Base-by-base conservation (phyloP, 2,888 invertebrate genomes). In the Marronus borbonicus region DNA sequence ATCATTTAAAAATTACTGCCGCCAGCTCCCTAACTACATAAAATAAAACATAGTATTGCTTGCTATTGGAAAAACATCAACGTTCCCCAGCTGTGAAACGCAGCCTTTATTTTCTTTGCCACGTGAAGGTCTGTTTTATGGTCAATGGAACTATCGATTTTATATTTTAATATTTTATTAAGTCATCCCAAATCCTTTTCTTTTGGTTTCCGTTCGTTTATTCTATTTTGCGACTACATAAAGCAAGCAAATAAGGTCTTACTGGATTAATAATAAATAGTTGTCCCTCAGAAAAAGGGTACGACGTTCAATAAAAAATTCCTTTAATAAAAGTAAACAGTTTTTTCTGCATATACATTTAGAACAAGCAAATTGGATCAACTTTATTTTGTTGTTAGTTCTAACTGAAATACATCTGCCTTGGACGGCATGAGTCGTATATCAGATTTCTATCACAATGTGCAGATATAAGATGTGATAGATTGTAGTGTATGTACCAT, bases 41-140 rank as follows among this genome's bases (percentile, higher is more conserved):
- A 44, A 44, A 44, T 44, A 44, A 44, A 44, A 44, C 44, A 12
- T 12, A 12, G 44, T 12, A 44, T 8, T 44, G 14, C 3, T 64
- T 28, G 49, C 31, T 74, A 75, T 75, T 75, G 75, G 75, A 64
- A 75, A 75, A 75, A 58, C 64, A 75, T 75, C 20, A 64, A 50
- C 49, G 17, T 28, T 75, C 31, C 28, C 24, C 64, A 28, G n/a
- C 24, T 44, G 14, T 60, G 44, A 24, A 68, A n/a, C n/a, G 24
- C 28, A 52, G 49, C 66, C 14, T 68, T 49, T 49, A 49, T 20
- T 66, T 68, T 68, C 50, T 28, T 14, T 28, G 2, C 12, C 49
- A 68, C 24, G 50, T 68, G 24, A 24, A 50, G 17, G 68, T 49
- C 20, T 50, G 50, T 50, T 24, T 66, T 50, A 50, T 44, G 50